Percentiles rank a stretch among this genome's conserved stretches.
These are phyloP conservation scores for Trochalopteron elliotii DNA, from an alignment of 2,113 vertebrate species.

Conservation along the genomic window DNA sequence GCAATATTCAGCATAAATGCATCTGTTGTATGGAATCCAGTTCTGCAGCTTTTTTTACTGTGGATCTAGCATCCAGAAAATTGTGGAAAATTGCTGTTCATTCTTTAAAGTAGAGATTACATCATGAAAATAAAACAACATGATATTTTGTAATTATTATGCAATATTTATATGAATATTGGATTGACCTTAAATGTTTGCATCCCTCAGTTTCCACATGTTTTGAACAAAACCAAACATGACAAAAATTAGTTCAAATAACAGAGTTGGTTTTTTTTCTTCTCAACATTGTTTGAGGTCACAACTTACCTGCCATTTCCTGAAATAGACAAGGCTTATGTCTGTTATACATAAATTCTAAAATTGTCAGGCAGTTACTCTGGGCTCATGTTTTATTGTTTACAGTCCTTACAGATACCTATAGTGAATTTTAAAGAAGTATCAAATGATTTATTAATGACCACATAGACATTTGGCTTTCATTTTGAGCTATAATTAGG, in stretches of 20 bases:
- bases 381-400: background rate
- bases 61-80: background rate
- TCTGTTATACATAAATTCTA: background rate
- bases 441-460: background rate
- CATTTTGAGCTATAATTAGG: background rate
- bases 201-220: background rate
- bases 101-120: background rate
- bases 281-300: background rate
- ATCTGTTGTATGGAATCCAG: background rate
- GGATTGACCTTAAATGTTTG: background rate
- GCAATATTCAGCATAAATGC: background rate
- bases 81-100: background rate
- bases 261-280: background rate
- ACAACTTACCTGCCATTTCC: background rate
- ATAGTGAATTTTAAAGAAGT: background rate
- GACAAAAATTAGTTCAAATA: background rate
- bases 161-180: background rate
- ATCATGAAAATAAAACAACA: background rate
- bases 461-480: background rate
- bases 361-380: background rate
- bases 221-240: background rate
- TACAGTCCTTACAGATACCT: background rate
- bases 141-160: background rate
- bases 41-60: background rate
- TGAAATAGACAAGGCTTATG: background rate